Conservation (phyloP, 2,113 vertebrate species). For the Oncorhynchus keta region DNA sequence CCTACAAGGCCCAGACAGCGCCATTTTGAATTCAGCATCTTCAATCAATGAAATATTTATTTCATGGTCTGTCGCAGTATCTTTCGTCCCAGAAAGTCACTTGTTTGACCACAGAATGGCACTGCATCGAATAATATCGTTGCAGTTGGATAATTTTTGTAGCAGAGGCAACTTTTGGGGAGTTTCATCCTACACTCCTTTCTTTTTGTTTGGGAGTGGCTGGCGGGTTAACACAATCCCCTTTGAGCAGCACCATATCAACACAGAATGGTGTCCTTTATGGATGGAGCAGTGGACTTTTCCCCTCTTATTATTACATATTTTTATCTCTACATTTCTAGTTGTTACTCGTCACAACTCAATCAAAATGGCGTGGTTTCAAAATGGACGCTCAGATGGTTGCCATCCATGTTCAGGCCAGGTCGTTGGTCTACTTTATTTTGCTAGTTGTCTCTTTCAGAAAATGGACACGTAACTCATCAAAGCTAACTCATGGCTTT, state of each 20-base stretch:
- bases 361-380: constrained; percentile 75
- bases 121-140: constrained; percentile 34
- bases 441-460: neutral
- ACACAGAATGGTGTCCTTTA: constrained; percentile 10
- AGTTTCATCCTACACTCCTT: constrained; percentile 20
- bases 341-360: constrained; percentile 34
- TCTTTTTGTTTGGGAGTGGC: constrained; percentile 70
- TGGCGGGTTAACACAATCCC: constrained; percentile 35
- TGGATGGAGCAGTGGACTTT: constrained; percentile 65
- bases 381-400: constrained; percentile 77
- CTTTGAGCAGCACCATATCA: constrained; percentile 40
- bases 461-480: constrained; percentile 53
- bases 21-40: constrained; percentile 74
- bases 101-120: constrained; percentile 32
- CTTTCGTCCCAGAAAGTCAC: constrained; percentile 16
- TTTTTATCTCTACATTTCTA: constrained; percentile 12
- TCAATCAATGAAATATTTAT: constrained; percentile 39
- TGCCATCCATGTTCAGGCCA: constrained; percentile 34
- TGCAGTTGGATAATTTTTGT: constrained; percentile 12
- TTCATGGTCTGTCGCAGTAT: constrained; percentile 18
- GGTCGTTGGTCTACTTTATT: constrained; percentile 27
- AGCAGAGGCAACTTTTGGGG: constrained; percentile 11
- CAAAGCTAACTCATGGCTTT: constrained; percentile 24
- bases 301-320: constrained; percentile 5
- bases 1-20: constrained; percentile 53